Conservation (phyloP, 2,888 invertebrate species). For the Myopa testacea region DNA sequence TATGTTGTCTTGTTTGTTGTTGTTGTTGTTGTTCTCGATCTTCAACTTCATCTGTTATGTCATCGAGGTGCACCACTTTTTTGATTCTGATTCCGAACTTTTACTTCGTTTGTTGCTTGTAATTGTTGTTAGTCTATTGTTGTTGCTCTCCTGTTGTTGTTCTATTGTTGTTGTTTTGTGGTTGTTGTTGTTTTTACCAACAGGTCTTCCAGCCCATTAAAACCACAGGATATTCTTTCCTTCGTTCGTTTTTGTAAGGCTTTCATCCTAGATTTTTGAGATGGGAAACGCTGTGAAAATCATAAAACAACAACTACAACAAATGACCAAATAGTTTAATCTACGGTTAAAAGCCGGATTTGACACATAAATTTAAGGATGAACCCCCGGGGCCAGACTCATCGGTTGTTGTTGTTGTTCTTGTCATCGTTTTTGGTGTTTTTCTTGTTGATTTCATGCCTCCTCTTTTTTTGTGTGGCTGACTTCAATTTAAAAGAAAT, state of each 20-base stretch:
- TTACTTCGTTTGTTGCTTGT: constrained; percentile 5
- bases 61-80: neutral
- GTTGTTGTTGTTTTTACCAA: constrained; percentile 25
- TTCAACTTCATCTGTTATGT: constrained; percentile 6
- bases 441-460: too few species aligned
- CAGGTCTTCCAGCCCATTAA: constrained; percentile 56
- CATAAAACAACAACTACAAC: constrained; percentile 9
- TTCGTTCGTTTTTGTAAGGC: neutral
- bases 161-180: constrained; percentile 16
- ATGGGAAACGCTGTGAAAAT: neutral
- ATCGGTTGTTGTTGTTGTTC: too few species aligned
- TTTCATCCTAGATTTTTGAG: neutral
- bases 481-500: too few species aligned
- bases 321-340: constrained; percentile 6
- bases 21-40: neutral
- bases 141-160: constrained; percentile 35
- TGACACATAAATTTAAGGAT: constrained; percentile 43
- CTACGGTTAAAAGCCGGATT: constrained; percentile 38
- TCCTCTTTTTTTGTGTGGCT: too few species aligned
- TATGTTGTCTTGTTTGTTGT: neutral
- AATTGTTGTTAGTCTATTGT: constrained; percentile 21
- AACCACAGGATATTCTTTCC: constrained; percentile 56
- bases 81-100: neutral
- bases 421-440: too few species aligned
- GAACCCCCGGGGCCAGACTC: neutral